Base-by-base conservation (phyloP, 2,888 invertebrate species). In the Xestobium rufovillosum region DNA sequence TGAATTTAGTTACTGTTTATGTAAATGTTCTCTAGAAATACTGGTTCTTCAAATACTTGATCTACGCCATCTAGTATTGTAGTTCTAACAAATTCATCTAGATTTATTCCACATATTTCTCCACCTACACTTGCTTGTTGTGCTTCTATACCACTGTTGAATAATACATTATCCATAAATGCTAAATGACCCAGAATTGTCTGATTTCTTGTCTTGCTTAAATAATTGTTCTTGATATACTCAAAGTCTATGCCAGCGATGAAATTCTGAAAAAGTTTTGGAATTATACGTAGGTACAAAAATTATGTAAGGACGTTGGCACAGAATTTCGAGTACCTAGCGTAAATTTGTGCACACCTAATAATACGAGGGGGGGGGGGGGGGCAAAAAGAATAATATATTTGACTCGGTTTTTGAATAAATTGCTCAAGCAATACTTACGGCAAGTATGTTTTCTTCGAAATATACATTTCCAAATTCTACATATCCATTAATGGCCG, bases 191-290 rank as follows among this genome's bases (percentile, higher is more conserved):
- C 63, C 3, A 53, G 48, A 17, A 75, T 58, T 10, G 53, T 58
- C 60, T 75, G 76, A 14, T 65, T 50, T 36, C 58, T 62, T 3
- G 68, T 61, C 49, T 67, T 69, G 49, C 73, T 73, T 30, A 78
- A 64, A 42, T 74, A 73, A 49, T 69, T 68, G 10, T 66, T 49
- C 11, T 62, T 57, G 26, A 76, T 48, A 46, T 65, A 58, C 4
- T 61, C 54, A 32, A 76, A 50, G 45, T 69, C 56, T 8, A 69
- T 57, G 14, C 66, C 67, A 47, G 70, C 70, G 1, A 75, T 45
- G 3, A 52, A 55, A 14, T 71, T 71, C 73, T 76, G 38, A 44
- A 58, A 48, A 36, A 11, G n/a, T 14, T 17, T 12, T 31, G 2
- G 11, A 12, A 15, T 31, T 14, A 4, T 17, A 35, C 19, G 16